Base-by-base conservation (phyloP, 2,888 invertebrate genomes). In the Emmelina monodactyla region DNA sequence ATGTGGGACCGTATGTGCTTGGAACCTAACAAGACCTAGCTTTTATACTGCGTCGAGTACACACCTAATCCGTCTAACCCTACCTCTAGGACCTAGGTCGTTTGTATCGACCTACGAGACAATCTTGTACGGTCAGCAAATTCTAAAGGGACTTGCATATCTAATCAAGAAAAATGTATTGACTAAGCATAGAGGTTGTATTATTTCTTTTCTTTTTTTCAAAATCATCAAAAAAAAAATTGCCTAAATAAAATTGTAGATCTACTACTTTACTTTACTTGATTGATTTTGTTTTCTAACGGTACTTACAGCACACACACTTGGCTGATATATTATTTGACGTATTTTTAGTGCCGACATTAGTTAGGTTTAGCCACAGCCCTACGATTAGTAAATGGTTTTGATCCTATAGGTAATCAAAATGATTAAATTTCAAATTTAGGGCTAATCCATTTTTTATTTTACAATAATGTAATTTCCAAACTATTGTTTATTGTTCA, bases 31-130 rank as follows among this genome's bases (percentile, higher is more conserved):
- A 49, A 44, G 37, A 42, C 47, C 41, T 43, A 47, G 64, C 67
- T 79, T 81, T 64, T 80, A 81, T 80, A 80, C 62, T 51, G 46
- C 45, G 53, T 62, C 59, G 55, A 62, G 70, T 64, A 69, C 70
- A 64, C 58, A 47, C 62, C 61, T 57, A 76, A 76, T 76, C 62
- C 51, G 64, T 68, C 60, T 67, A 70, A 62, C 66, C 72, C 72
- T 71, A 71, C 70, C 63, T 56, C 51, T 51, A 61, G 55, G 60
- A 64, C 66, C 68, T 76, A 76, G 76, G 72, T 68, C 75, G 68
- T 54, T 56, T 51, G 49, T 56, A 51, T 43, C 52, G 61, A 53
- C 59, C 58, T 60, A 60, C 55, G 45, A 51, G 45, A 45, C 11
- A 11, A n/a, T 25, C 3, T 10, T 7, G 25, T 25, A 25, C n/a